Conservation (phyloP, 2,797 vertebrate species). For the Psittacula derbiana region DNA sequence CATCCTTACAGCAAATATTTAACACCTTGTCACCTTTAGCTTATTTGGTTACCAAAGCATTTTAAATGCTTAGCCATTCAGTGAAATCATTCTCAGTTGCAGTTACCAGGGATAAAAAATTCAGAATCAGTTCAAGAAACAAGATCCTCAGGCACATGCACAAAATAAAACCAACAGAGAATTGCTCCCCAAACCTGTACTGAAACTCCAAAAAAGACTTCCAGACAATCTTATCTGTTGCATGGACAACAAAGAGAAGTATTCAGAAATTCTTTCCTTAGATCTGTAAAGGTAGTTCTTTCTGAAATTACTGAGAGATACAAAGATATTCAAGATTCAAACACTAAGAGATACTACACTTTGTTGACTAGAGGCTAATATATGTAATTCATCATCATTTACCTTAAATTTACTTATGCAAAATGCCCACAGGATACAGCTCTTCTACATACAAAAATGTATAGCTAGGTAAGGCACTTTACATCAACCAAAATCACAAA, state of each 20-base stretch:
- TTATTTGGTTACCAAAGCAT: not conserved
- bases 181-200: not conserved
- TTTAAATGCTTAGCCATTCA: not conserved
- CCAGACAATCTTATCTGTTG: not conserved
- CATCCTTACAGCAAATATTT: not conserved
- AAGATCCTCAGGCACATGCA: not conserved
- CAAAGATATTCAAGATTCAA: not conserved
- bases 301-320: not conserved
- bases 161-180: not conserved
- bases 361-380: not conserved
- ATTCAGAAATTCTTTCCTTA: not conserved
- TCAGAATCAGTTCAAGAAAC: not conserved
- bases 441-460: not conserved
- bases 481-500: not conserved
- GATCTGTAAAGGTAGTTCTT: not conserved
- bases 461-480: not conserved
- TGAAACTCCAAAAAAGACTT: not conserved
- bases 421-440: not conserved
- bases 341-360: not conserved
- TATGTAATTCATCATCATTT: not conserved
- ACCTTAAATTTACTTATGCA: not conserved
- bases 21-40: not conserved
- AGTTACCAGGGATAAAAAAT: not conserved
- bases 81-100: not conserved
- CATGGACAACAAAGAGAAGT: not conserved